These are phyloP conservation scores for Synodontis membranacea DNA, from an alignment of 2,113 vertebrate species.

Conservation along the genomic window DNA sequence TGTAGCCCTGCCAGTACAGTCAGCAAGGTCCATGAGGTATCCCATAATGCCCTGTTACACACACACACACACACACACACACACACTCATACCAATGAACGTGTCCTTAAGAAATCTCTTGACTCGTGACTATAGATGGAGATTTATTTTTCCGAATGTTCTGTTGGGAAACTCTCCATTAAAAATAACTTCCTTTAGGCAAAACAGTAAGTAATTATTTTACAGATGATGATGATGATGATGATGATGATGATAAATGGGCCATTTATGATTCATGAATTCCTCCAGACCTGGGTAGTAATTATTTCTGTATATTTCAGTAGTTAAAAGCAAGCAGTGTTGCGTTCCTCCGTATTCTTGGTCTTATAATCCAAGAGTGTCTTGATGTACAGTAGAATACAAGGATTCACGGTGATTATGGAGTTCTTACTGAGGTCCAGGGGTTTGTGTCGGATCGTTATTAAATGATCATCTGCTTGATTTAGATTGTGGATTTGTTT, in stretches of 20 bases:
- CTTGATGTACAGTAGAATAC: not conserved
- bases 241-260: not conserved
- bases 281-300: not conserved
- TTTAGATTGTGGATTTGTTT: not conserved
- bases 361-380: not conserved
- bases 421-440: too few relatives aligned
- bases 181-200: not conserved
- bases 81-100: not conserved
- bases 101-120: not conserved
- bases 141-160: too few relatives aligned
- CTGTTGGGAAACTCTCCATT: not conserved
- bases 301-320: not conserved
- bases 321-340: not conserved
- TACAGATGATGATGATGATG: too few relatives aligned
- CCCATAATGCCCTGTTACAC: constrained; percentile 1
- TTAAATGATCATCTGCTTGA: not conserved
- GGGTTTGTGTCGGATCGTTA: too few relatives aligned
- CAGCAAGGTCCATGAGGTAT: constrained; percentile 90
- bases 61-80: constrained; percentile 34
- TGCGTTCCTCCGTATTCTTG: not conserved
- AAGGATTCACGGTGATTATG: not conserved
- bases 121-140: not conserved
- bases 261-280: not conserved
- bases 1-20: constrained; percentile 83
- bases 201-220: not conserved